Base-by-base conservation (phyloP, 2,797 vertebrate species). In the Benthosema pterotum region DNA sequence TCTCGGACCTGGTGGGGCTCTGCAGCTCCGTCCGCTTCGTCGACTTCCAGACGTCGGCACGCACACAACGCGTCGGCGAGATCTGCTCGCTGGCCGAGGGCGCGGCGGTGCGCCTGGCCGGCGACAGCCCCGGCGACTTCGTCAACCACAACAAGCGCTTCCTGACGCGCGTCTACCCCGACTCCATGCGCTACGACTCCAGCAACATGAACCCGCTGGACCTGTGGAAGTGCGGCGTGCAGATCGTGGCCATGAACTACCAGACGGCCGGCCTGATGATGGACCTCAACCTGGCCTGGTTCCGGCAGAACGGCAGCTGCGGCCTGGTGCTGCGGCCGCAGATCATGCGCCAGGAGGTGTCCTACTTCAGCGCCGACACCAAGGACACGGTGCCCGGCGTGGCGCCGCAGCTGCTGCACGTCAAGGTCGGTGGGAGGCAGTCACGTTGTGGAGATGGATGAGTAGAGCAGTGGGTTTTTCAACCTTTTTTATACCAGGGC, bases 131-230 rank as follows among this genome's bases (percentile, higher is more conserved):
- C 0, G 93, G 95, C 1, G 93, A 96, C 86, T 98, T 97, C 65
- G 96, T 98, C 51, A 96, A 98, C 80, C 95, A 97, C 58, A 97
- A 97, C 89, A 98, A 98, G 75, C 95, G 92, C 46, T 96, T 96
- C 71, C 91, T 98, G 5, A 93, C 96, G 0, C 88, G 96, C 7
- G 95, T 98, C 17, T 95, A 95, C 58, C 96, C 96, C 54, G 96
- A 81, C 62, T 95, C 95, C 0, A 94, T 95, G 94, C 93, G 95
- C 32, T 93, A 96, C 5, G 96, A 98, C 87, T 97, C 96, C 0
- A 96, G 95, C 84, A 98, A 98, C 83, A 95, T 96, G 94, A 97
- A 98, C 84, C 96, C 96, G 54, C 96, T 96, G 87, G 96, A 97
- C 80, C 93, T 96, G 71, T 98, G 96, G 96, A 97, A 98, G 69